Evolutionary conservation across 2,113 vertebrate species (phyloP).

Genomic region (Cnemophilus loriae): DNA sequence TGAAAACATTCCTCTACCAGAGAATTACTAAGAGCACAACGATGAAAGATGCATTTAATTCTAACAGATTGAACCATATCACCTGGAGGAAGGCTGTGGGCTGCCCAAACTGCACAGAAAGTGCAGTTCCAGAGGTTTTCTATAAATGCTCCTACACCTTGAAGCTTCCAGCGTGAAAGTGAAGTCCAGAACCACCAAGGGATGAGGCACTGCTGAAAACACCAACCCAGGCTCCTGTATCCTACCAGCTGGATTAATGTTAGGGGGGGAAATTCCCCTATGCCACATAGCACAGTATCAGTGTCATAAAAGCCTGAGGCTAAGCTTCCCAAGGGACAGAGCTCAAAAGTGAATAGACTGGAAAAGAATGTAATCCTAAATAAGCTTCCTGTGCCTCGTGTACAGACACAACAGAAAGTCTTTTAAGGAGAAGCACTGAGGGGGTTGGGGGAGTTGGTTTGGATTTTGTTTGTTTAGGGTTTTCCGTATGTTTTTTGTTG

Average conservation of each 20-base stretch:
- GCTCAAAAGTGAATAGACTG: slow-evolving; percentile 3
- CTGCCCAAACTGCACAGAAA: neutral
- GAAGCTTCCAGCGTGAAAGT: neutral
- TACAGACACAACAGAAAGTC: neutral
- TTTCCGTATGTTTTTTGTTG: neutral
- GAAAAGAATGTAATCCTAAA: slow-evolving; percentile 22
- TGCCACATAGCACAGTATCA: neutral
- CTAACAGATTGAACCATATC: neutral
- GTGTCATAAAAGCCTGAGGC: neutral
- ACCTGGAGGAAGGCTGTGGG: neutral
- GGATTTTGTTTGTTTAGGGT: neutral
- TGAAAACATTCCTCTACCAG: neutral
- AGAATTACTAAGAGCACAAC: neutral
- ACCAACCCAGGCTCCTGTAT: neutral
- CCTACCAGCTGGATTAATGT: slow-evolving; percentile 18
- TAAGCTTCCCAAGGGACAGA: slow-evolving; percentile 23
- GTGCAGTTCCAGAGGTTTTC: neutral
- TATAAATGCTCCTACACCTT: neutral
- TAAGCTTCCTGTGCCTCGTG: neutral
- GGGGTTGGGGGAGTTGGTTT: neutral
- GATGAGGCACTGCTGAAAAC: neutral
- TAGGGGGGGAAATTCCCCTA: neutral
- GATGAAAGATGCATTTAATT: neutral
- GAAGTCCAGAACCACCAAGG: neutral
- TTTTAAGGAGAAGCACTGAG: neutral